Conservation (phyloP, 2,797 vertebrate species). For the Ataeniobius toweri region DNA sequence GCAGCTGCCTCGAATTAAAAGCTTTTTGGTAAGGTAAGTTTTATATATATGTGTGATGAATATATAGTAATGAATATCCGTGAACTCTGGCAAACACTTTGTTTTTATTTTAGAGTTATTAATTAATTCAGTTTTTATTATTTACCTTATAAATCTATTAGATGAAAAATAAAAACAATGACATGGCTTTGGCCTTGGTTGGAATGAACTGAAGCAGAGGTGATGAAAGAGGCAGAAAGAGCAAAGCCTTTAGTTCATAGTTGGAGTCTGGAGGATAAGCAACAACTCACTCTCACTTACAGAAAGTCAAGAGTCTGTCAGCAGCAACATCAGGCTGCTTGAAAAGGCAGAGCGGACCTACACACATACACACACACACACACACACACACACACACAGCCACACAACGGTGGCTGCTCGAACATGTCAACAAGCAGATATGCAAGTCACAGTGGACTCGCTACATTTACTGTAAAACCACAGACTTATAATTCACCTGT, state of each 20-base stretch:
- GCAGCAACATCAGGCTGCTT: background rate
- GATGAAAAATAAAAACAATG: background rate
- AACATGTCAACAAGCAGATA: conserved; percentile 66
- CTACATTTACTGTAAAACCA: conserved; percentile 72
- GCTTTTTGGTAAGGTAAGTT: background rate
- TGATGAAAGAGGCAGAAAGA: background rate
- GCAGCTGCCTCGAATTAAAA: background rate
- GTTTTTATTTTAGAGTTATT: background rate
- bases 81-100: background rate
- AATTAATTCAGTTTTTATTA: background rate
- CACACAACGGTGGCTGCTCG: too few relatives aligned
- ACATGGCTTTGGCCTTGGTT: background rate
- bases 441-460: conserved; percentile 56
- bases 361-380: background rate
- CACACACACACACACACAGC: background rate
- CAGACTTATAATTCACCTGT: conserved; percentile 52
- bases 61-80: background rate
- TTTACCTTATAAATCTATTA: background rate
- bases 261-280: conserved; percentile 23
- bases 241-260: background rate
- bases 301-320: background rate
- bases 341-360: background rate
- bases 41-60: too few relatives aligned
- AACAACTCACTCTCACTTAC: conserved; percentile 14
- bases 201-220: background rate